Evolutionary conservation across 2,113 vertebrate genomes (phyloP).

Genomic region (Neodontobutis hainanensis): DNA sequence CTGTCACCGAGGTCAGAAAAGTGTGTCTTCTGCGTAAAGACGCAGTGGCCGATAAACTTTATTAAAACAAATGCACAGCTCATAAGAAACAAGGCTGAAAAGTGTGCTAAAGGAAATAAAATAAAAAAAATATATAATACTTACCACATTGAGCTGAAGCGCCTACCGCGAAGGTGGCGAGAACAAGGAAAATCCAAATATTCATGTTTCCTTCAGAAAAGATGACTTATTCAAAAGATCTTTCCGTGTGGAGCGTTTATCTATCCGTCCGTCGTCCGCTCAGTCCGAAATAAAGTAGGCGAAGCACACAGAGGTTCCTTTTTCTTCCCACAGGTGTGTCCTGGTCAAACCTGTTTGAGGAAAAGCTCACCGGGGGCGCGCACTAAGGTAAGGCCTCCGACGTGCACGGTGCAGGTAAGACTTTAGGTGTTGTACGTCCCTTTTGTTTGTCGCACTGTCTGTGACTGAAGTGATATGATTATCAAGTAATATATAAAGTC

Average conservation of each 20-base stretch:
- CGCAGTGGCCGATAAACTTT: background rate
- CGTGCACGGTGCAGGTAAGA: background rate
- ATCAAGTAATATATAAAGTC: constrained; percentile 43
- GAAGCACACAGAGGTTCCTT: background rate
- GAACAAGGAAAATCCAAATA: constrained; percentile 47
- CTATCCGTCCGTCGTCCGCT: constrained; percentile 19
- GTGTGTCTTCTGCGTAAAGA: background rate
- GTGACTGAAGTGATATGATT: background rate
- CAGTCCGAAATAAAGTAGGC: constrained; percentile 19
- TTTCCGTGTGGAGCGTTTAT: background rate
- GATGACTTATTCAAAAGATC: background rate
- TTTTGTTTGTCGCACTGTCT: background rate
- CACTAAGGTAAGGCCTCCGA: constrained; percentile 4
- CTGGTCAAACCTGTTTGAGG: constrained; percentile 70
- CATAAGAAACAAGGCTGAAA: background rate
- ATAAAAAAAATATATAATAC: background rate
- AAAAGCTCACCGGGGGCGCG: constrained; percentile 16
- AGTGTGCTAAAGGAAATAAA: background rate
- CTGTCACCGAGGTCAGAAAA: background rate
- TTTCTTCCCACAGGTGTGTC: constrained; percentile 63
- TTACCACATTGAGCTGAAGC: constrained; percentile 62
- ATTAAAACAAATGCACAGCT: background rate
- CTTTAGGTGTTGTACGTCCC: background rate
- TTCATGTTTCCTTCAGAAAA: constrained; percentile 51
- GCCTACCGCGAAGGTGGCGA: constrained; percentile 49